Evolutionary conservation across 2,888 invertebrate species (phyloP).

Genomic region (Macrophya annulata): DNA sequence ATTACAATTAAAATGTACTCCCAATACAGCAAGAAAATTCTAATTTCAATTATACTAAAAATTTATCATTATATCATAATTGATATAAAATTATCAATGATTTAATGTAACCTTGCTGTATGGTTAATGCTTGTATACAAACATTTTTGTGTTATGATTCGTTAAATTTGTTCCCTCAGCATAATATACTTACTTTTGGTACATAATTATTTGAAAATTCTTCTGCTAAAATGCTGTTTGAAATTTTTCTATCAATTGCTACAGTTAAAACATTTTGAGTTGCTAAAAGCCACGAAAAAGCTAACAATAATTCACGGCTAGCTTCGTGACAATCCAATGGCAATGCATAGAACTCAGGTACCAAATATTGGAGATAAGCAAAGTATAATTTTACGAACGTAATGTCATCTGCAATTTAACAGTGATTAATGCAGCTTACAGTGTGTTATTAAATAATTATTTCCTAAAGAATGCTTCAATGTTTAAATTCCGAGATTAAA

Average conservation of each 20-base stretch:
- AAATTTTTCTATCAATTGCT: conserved; percentile 66
- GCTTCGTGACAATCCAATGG: conserved; percentile 64
- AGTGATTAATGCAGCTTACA: background rate
- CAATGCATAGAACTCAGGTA: conserved; percentile 75
- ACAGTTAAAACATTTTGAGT: conserved; percentile 68
- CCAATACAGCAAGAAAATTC: background rate
- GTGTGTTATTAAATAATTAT: background rate
- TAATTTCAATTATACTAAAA: background rate
- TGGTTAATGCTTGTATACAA: background rate
- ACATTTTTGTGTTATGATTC: background rate
- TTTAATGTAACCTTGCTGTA: too few relatives aligned
- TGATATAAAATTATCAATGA: background rate
- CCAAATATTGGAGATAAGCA: conserved; percentile 73
- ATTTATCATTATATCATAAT: background rate
- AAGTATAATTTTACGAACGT: conserved; percentile 74
- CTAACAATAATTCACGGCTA: conserved; percentile 75
- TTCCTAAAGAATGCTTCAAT: background rate
- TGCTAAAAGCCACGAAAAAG: conserved; percentile 76
- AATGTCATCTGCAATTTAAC: conserved; percentile 65
- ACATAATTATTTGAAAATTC: conserved; percentile 66
- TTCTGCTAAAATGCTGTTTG: conserved; percentile 67
- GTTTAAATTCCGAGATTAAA: background rate
- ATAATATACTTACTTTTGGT: conserved; percentile 51
- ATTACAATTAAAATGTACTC: background rate
- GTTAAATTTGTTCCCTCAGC: background rate